Evolutionary conservation across 37 sponge, comb jelly and placozoan genomes (phyloP).

Genomic region (Mnemiopsis leidyi): DNA sequence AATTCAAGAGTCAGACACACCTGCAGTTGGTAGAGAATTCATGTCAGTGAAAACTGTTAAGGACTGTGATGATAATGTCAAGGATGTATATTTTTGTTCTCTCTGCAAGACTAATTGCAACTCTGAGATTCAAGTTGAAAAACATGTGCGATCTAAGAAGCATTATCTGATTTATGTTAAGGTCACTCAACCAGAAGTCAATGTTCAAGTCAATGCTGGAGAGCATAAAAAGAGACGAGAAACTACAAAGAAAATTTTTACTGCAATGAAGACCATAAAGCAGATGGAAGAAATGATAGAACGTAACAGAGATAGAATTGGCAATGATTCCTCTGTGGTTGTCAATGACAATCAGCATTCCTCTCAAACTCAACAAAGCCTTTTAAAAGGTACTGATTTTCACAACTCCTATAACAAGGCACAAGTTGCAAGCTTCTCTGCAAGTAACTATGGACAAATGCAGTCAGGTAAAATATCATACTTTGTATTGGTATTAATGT

Average conservation of each 20-base stretch:
- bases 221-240: slow-evolving; percentile 42
- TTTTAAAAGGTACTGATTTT: no score
- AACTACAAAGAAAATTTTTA: background rate
- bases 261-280: slow-evolving; percentile 18
- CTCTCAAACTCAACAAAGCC: no score
- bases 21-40: slow-evolving; percentile 51
- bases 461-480: no score
- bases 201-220: background rate
- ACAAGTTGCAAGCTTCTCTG: no score
- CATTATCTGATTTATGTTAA: slow-evolving; percentile 33
- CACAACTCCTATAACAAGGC: no score
- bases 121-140: slow-evolving; percentile 56
- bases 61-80: background rate
- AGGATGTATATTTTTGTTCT: slow-evolving; percentile 1
- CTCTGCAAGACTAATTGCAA: slow-evolving; percentile 7
- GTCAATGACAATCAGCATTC: no score
- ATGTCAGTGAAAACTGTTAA: slow-evolving; percentile 31
- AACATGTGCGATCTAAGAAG: slow-evolving; percentile 40
- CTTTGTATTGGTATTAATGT: no score
- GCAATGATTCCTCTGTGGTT: background rate
- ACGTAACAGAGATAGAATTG: background rate
- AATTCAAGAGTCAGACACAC: slow-evolving; percentile 29
- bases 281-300: slow-evolving; percentile 3
- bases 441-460: no score
- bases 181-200: slow-evolving; percentile 2